Percentiles rank a stretch among this genome's conserved stretches.
These are phyloP conservation scores for Microchirus variegatus DNA, from an alignment of 2,797 vertebrate species.

Conservation along the genomic window DNA sequence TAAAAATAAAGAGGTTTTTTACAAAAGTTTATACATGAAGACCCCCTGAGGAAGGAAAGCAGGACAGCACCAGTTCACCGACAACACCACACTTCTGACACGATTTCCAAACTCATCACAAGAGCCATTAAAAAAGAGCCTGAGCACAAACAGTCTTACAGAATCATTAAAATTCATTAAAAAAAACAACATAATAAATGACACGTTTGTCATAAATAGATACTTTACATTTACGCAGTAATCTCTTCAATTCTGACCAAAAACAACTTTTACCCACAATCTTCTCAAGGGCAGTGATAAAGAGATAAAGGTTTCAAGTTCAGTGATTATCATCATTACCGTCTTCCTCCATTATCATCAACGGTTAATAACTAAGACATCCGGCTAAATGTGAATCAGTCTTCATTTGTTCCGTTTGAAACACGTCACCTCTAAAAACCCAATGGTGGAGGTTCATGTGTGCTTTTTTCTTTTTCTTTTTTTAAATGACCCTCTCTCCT, in stretches of 20 bases:
- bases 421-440: conserved; percentile 49
- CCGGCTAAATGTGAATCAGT: conserved; percentile 31
- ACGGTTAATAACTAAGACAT: conserved; percentile 32
- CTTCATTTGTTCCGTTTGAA: conserved; percentile 42
- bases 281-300: conserved; percentile 16
- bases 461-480: conserved; percentile 34
- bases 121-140: neutral
- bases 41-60: conserved; percentile 40
- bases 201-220: conserved; percentile 14
- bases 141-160: conserved; percentile 31
- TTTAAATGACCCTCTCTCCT: neutral
- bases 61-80: conserved; percentile 44
- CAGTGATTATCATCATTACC: neutral
- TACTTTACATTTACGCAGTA: conserved; percentile 23
- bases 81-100: conserved; percentile 2
- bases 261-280: conserved; percentile 1
- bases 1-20: conserved; percentile 7
- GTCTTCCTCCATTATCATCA: conserved; percentile 7
- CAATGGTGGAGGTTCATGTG: conserved; percentile 49
- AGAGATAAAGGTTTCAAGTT: neutral
- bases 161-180: conserved; percentile 30
- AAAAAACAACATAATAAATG: neutral
- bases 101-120: conserved; percentile 10
- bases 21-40: conserved; percentile 37
- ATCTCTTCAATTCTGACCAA: neutral